Evolutionary conservation across 2,797 vertebrate genomes (phyloP).

Genomic region (Molothrus aeneus): DNA sequence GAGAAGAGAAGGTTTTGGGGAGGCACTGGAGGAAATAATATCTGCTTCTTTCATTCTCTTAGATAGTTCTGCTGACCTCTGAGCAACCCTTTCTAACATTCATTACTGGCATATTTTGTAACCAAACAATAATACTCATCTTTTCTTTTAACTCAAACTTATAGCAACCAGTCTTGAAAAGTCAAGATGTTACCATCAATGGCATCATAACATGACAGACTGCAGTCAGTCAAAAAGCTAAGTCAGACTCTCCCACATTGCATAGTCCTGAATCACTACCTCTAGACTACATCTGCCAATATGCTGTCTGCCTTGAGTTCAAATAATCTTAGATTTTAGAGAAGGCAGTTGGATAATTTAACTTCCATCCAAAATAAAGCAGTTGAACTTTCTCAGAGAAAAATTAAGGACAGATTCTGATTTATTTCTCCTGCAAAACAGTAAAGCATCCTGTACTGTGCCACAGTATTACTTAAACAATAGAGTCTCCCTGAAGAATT

Average conservation of each 20-base stretch:
- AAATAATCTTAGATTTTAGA: slow-evolving; percentile 11
- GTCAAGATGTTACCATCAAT: background rate
- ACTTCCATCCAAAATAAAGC: slow-evolving; percentile 6
- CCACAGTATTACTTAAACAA: background rate
- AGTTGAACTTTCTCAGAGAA: background rate
- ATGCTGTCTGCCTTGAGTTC: background rate
- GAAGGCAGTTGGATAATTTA: background rate
- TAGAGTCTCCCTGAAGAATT: background rate
- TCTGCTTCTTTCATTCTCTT: background rate
- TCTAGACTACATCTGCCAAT: background rate
- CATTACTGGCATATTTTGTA: background rate
- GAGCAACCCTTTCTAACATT: background rate
- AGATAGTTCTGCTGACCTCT: background rate
- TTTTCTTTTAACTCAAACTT: background rate
- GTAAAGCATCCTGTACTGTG: background rate
- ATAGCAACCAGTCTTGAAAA: background rate
- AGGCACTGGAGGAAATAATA: background rate
- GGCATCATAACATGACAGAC: background rate
- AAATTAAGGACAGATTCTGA: background rate
- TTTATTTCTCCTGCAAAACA: background rate
- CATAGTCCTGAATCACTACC: background rate
- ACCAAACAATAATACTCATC: background rate
- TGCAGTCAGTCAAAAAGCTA: background rate
- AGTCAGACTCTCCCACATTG: background rate
- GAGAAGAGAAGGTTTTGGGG: background rate